Percentiles rank a stretch among this genome's conserved stretches.
These are phyloP conservation scores for Scytalopus superciliaris DNA, from an alignment of 2,113 vertebrate species.

Conservation along the genomic window DNA sequence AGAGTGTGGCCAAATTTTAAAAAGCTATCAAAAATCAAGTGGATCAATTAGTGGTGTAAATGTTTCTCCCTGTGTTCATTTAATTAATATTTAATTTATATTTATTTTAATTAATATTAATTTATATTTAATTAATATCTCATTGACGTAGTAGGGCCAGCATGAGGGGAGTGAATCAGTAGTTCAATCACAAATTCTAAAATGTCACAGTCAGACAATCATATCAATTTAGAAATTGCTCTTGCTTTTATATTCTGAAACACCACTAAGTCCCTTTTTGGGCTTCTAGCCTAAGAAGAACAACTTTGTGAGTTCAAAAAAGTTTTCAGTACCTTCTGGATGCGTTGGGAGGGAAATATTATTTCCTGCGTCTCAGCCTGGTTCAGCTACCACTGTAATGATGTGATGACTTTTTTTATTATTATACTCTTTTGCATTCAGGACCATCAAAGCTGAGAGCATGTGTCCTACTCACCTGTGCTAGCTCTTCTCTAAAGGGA, in stretches of 20 bases:
- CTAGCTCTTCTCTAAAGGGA: not conserved
- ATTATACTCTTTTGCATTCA: not conserved
- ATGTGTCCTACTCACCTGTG: not conserved
- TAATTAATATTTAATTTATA: too few relatives aligned
- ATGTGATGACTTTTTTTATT: not conserved
- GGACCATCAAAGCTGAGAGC: not conserved
- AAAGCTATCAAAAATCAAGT: not conserved
- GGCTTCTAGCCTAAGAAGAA: not conserved
- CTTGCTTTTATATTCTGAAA: not conserved
- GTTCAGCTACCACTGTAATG: not conserved
- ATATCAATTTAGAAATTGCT: not conserved
- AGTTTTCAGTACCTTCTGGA: not conserved
- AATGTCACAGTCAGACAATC: not conserved
- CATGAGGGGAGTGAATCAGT: not conserved
- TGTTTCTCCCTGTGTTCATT: not conserved
- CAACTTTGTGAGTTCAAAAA: not conserved
- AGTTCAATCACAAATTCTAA: not conserved
- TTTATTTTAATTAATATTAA: too few relatives aligned
- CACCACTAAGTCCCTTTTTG: not conserved
- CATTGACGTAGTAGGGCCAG: not conserved
- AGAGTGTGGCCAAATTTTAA: not conserved
- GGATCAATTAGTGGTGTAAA: not conserved
- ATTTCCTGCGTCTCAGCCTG: not conserved
- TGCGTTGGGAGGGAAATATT: not conserved
- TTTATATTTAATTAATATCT: not conserved